Conservation (phyloP, 2,797 vertebrate species). For the Falco cherrug region DNA sequence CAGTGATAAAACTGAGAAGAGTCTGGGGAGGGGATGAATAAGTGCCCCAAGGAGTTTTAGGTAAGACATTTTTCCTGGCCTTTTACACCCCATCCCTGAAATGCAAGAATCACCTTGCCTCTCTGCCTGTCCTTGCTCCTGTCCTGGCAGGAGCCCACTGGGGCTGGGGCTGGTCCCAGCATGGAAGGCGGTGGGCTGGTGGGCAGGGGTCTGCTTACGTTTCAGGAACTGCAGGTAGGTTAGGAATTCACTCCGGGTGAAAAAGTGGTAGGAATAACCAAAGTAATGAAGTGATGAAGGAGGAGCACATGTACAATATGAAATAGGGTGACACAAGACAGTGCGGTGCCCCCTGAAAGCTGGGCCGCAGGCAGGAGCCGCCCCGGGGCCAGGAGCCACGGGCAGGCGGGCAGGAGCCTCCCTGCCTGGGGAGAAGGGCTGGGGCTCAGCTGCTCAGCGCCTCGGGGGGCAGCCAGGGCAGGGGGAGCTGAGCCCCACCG, state of each 20-base stretch:
- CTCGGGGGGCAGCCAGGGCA: too few relatives aligned
- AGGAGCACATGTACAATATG: background rate
- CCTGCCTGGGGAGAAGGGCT: too few relatives aligned
- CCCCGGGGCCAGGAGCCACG: too few relatives aligned
- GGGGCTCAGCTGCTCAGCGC: too few relatives aligned
- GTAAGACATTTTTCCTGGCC: accelerated
- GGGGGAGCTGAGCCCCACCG: too few relatives aligned
- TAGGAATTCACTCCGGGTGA: background rate
- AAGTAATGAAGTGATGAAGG: background rate
- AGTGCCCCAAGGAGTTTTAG: background rate
- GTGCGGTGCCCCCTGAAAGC: too few relatives aligned
- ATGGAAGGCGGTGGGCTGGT: accelerated
- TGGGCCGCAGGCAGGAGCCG: too few relatives aligned
- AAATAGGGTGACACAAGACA: background rate
- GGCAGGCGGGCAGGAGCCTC: too few relatives aligned
- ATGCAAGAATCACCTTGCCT: accelerated
- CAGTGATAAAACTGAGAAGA: background rate
- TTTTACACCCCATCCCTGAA: background rate
- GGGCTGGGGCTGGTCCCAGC: background rate
- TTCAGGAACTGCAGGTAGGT: background rate
- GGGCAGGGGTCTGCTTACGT: background rate
- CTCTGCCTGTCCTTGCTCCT: too few relatives aligned
- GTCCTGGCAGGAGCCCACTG: background rate
- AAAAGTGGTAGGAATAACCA: background rate
- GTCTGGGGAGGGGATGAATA: background rate